Conservation (phyloP, 2,113 vertebrate genomes). For the Chionomys nivalis region DNA sequence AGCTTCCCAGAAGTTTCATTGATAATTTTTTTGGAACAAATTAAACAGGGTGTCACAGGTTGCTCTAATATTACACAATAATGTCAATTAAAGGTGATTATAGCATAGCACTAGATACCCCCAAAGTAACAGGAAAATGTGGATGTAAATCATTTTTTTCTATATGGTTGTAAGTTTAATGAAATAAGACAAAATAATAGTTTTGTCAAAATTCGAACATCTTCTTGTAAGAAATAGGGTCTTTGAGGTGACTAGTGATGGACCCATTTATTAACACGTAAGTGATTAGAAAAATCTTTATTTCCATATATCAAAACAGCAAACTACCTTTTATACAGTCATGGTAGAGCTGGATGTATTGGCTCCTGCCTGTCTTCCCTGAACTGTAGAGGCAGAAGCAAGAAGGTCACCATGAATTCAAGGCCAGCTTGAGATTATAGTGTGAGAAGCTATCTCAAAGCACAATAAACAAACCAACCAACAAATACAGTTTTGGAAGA, state of each 20-base stretch:
- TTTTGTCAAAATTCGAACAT: slow-evolving; percentile 18
- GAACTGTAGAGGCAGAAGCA: background rate
- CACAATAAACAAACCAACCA: background rate
- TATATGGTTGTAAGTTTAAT: background rate
- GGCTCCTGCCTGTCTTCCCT: too few relatives aligned
- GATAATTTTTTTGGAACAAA: slow-evolving; percentile 31
- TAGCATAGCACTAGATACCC: background rate
- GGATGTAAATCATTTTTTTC: background rate
- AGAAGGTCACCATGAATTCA: background rate
- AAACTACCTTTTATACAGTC: background rate
- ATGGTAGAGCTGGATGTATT: background rate
- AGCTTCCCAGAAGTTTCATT: background rate
- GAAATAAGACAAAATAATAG: background rate
- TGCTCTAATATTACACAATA: background rate
- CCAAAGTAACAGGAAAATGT: background rate
- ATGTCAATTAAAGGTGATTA: background rate
- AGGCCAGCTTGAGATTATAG: background rate
- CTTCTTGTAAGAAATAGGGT: background rate
- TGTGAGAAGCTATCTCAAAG: background rate
- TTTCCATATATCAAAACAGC: background rate
- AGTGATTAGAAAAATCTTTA: background rate
- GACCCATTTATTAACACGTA: background rate
- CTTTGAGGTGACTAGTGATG: background rate
- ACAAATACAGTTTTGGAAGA: background rate
- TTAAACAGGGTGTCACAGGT: background rate